A percentile compares a stretch with the other conserved stretches of the same genome.
phyloP scores from a whole-genome alignment of 1,140 invertebrate species.

The Myzus persicae region DNA sequence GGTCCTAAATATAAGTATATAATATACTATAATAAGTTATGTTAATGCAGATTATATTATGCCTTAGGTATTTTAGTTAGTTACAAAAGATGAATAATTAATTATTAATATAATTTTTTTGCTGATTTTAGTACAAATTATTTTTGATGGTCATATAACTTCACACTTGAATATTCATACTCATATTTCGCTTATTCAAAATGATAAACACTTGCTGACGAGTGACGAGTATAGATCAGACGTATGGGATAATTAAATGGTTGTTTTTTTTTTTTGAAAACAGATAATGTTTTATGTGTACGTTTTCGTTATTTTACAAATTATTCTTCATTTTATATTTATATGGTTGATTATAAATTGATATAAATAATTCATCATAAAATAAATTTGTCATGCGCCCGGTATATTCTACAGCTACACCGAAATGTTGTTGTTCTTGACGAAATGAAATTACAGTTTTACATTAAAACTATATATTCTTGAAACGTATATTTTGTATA shows the following conservation, averaged over 20 bases:
- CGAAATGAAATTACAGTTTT: neutral
- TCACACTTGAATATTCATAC: neutral
- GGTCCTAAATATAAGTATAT: neutral
- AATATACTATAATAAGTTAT: no score
- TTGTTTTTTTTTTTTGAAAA: constrained; percentile 3
- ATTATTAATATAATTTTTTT: neutral
- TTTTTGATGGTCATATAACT: neutral
- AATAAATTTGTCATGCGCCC: neutral
- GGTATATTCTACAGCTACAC: neutral
- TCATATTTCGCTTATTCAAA: neutral
- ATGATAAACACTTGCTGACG: neutral
- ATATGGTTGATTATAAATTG: neutral
- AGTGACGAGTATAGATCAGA: neutral
- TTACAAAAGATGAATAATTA: neutral
- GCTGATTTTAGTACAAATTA: neutral
- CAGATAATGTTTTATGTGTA: neutral
- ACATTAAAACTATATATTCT: neutral
- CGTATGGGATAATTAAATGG: neutral
- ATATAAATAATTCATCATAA: constrained; percentile 17
- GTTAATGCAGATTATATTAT: neutral
- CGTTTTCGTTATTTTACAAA: neutral
- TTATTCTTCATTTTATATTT: neutral
- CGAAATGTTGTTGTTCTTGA: neutral
- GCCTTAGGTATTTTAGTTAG: neutral
- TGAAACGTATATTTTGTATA: neutral